phyloP scores from a whole-genome alignment of 2,797 vertebrate genomes.

The Phataginus tricuspis region DNA sequence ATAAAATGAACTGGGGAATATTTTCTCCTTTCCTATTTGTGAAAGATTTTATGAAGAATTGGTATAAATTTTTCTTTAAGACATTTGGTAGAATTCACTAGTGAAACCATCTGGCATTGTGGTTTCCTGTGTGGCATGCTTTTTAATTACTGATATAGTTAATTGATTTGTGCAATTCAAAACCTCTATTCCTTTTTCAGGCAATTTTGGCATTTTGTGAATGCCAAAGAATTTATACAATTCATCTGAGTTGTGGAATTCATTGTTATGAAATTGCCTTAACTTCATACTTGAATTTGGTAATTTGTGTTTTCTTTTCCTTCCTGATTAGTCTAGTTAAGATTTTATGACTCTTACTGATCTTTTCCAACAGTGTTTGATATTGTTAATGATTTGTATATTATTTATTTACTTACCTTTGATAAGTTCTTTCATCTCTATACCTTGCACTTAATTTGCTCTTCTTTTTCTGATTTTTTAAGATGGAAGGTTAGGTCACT shows the following conservation, averaged over 20 bases:
- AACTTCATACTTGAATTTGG: background rate
- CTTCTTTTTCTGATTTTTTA: background rate
- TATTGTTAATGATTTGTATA: background rate
- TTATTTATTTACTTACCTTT: background rate
- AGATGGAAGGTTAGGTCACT: background rate
- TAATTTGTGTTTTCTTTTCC: background rate
- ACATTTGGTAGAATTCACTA: background rate
- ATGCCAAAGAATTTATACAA: background rate
- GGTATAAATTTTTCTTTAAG: background rate
- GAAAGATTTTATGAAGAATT: background rate
- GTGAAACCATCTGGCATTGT: background rate
- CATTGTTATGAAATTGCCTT: background rate
- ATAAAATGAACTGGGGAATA: background rate
- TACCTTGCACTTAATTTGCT: background rate
- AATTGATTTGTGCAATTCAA: background rate
- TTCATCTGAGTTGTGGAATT: background rate
- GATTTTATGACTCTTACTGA: background rate
- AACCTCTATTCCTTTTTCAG: background rate
- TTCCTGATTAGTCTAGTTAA: background rate
- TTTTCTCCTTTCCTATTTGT: background rate
- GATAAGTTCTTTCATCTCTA: background rate
- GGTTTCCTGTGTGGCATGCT: background rate
- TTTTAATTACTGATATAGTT: background rate
- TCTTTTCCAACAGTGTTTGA: background rate
- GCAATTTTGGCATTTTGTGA: background rate